Conservation (phyloP, 1,140 invertebrate species). For the Augochlora pura region DNA sequence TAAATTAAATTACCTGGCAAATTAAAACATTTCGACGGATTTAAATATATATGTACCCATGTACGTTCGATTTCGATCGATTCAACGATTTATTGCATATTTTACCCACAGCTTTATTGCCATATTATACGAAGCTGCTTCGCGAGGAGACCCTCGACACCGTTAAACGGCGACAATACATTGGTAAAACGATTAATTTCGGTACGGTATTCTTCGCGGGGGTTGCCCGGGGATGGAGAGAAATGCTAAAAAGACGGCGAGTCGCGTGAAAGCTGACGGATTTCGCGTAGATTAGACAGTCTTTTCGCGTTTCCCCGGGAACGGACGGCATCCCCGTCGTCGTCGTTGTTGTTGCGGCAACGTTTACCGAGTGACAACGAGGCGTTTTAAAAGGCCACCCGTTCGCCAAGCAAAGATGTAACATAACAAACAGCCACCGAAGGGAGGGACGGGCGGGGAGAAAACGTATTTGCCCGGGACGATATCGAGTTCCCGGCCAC, state of each 20-base stretch:
- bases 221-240: no score
- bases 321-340: not conserved
- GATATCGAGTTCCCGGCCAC: constrained; percentile 70
- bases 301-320: constrained; percentile 18
- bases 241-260: not conserved
- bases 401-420: constrained; percentile 62
- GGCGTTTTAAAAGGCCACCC: constrained; percentile 66
- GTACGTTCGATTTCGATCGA: not conserved
- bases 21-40: no score
- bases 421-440: constrained; percentile 62
- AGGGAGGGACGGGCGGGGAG: not conserved
- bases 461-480: constrained; percentile 62
- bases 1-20: no score
- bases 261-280: constrained; percentile 27
- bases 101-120: constrained; percentile 11
- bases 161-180: not conserved
- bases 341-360: not conserved
- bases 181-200: constrained; percentile 30
- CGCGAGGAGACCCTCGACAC: not conserved
- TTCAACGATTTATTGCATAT: not conserved
- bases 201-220: no score
- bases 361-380: constrained; percentile 50
- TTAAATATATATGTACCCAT: no score
- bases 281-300: constrained; percentile 35
- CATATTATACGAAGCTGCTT: not conserved